Conservation (phyloP, 2,113 vertebrate species). For the Tetrao urogallus region DNA sequence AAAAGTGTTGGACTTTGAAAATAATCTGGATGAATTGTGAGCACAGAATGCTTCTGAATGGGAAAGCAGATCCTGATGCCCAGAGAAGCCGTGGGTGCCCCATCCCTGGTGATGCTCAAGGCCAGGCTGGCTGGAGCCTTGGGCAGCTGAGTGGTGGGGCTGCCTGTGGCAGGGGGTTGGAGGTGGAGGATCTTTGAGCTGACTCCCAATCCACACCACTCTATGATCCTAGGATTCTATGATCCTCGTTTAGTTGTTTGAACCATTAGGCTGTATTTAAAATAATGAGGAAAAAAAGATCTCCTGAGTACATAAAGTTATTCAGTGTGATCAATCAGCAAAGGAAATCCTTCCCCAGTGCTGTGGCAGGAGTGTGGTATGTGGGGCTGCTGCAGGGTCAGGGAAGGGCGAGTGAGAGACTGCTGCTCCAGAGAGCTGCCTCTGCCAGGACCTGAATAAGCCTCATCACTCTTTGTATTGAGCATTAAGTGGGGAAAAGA, state of each 20-base stretch:
- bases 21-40: background rate
- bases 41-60: background rate
- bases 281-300: background rate
- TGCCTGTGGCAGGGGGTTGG: too few relatives aligned
- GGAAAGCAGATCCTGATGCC: background rate
- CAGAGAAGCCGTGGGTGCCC: too few relatives aligned
- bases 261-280: constrained; percentile 2
- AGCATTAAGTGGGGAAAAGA: background rate
- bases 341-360: background rate
- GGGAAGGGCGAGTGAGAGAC: background rate
- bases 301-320: background rate
- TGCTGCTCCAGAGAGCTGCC: background rate
- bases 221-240: too few relatives aligned
- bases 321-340: constrained; percentile 11
- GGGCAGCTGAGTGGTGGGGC: too few relatives aligned
- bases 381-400: background rate
- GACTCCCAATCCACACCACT: too few relatives aligned
- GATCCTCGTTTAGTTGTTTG: background rate
- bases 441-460: background rate
- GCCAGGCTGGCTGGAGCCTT: too few relatives aligned
- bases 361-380: background rate
- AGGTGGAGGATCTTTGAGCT: too few relatives aligned
- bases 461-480: background rate
- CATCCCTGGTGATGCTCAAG: too few relatives aligned
- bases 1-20: background rate